Conservation (phyloP, 2,888 invertebrate species). For the Melanchra persicariae region DNA sequence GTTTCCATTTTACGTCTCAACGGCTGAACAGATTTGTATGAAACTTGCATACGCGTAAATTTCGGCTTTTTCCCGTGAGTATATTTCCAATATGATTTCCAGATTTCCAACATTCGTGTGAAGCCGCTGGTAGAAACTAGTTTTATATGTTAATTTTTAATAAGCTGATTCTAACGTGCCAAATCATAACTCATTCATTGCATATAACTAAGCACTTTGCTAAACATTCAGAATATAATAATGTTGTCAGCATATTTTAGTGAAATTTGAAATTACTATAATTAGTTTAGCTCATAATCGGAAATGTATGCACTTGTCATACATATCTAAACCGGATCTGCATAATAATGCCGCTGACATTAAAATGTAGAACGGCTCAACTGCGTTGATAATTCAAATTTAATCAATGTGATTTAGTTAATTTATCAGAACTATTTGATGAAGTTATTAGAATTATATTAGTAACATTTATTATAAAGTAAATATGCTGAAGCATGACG, state of each 20-base stretch:
- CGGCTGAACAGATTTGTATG: too few species aligned
- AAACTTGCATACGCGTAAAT: too few species aligned
- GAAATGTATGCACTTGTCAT: conserved; percentile 53
- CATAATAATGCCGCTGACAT: conserved; percentile 54
- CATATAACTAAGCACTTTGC: background rate
- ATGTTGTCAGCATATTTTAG: conserved; percentile 48
- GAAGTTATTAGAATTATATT: conserved; percentile 7
- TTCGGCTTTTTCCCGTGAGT: background rate
- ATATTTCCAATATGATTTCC: too few species aligned
- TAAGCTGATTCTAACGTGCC: background rate
- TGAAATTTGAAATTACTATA: conserved; percentile 49
- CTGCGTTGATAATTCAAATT: conserved; percentile 48
- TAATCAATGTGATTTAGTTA: conserved; percentile 33
- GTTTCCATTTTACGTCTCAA: too few species aligned
- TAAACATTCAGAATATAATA: conserved; percentile 19
- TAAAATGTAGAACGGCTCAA: conserved; percentile 45
- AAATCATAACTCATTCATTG: conserved; percentile 5
- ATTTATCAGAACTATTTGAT: conserved; percentile 17
- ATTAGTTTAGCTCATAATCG: conserved; percentile 55
- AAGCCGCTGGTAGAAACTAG: background rate
- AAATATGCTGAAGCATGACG: background rate
- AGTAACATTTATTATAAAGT: background rate
- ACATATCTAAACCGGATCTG: conserved; percentile 53
- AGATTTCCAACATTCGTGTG: background rate
- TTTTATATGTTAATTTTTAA: too few species aligned